Percentiles rank a stretch among this genome's conserved stretches.
Evolutionary conservation across 1,140 invertebrate species (phyloP).

Genomic region (Danaus plexippus): DNA sequence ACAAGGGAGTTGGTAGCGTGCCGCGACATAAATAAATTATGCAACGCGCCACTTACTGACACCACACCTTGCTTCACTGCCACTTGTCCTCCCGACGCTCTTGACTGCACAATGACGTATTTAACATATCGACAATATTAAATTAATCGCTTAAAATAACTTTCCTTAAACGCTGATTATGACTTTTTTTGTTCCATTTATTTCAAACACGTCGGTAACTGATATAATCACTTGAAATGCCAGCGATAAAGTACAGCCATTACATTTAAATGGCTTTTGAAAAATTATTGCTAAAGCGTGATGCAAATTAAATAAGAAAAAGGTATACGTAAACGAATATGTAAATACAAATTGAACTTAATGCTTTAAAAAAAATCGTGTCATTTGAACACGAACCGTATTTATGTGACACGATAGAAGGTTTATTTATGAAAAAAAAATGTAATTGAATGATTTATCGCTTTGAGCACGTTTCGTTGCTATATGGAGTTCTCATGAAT

Average conservation of each 20-base stretch:
- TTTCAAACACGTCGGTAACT: constrained; percentile 16
- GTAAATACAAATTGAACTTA: no score
- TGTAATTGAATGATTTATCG: constrained; percentile 68
- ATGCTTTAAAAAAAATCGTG: neutral
- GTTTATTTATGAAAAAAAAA: constrained; percentile 50
- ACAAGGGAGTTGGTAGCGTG: constrained; percentile 45
- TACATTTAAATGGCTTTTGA: constrained; percentile 21
- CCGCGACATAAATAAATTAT: constrained; percentile 66
- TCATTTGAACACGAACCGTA: neutral
- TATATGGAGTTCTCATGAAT: constrained; percentile 70
- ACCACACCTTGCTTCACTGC: constrained; percentile 36
- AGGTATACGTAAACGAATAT: no score
- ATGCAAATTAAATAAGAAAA: constrained; percentile 14
- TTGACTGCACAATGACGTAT: constrained; percentile 12
- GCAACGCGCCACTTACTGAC: constrained; percentile 56
- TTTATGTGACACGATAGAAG: constrained; percentile 12
- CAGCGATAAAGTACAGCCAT: constrained; percentile 19
- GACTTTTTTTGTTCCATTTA: neutral
- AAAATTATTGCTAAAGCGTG: constrained; percentile 23
- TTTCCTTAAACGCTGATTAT: no score
- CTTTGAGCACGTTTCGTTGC: constrained; percentile 61
- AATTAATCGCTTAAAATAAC: constrained; percentile 3
- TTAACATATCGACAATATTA: constrained; percentile 9
- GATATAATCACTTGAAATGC: constrained; percentile 16
- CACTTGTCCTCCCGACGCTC: constrained; percentile 14